These are phyloP conservation scores for Globodera ellingtonae DNA, from an alignment of 1,140 invertebrate genomes.

Conservation along the genomic window DNA sequence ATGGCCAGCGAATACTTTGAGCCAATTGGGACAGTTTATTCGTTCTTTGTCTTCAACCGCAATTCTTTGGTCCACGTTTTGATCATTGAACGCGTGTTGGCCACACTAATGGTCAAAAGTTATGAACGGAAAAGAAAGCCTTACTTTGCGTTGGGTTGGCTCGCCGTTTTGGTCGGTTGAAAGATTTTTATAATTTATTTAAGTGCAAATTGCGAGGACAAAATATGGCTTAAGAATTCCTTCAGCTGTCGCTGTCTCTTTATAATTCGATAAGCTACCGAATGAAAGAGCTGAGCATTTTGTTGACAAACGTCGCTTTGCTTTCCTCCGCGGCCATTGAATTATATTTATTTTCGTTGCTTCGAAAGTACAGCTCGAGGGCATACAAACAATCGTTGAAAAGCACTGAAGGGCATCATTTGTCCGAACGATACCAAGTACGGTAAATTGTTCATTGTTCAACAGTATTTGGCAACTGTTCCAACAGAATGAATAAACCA, in stretches of 20 bases:
- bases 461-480: too few relatives aligned
- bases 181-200: neutral
- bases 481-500: too few relatives aligned
- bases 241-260: neutral
- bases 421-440: constrained; percentile 28
- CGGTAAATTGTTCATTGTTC: neutral
- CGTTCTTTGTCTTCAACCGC: constrained; percentile 2
- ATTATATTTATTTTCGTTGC: neutral
- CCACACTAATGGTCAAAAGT: constrained; percentile 5
- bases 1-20: neutral
- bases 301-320: neutral
- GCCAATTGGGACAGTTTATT: neutral
- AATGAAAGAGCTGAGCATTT: neutral
- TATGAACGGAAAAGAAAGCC: constrained; percentile 10
- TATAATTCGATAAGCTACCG: neutral
- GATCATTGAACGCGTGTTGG: constrained; percentile 17
- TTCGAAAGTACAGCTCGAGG: neutral
- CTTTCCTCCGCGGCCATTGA: constrained; percentile 12
- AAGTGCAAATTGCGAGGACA: too few relatives aligned
- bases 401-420: neutral
- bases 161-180: constrained; percentile 15
- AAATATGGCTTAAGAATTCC: neutral
- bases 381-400: neutral
- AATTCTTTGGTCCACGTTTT: constrained; percentile 21
- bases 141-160: constrained; percentile 14